Conservation (phyloP, 53 echinoderm and acorn worm species). For the Arbacia lixula region DNA sequence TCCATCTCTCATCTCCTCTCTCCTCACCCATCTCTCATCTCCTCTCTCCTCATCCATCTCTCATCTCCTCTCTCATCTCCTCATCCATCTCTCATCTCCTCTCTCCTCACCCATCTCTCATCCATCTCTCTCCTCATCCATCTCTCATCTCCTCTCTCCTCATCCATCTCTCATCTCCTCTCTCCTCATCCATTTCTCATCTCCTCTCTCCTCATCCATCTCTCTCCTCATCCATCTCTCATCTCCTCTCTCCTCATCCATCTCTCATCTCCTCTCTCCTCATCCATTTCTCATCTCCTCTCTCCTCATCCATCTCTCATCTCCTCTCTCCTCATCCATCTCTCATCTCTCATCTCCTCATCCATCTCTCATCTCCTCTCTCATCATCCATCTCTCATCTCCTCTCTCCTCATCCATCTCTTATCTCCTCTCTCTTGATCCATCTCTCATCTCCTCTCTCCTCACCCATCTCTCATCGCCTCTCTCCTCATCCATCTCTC, state of each 20-base stretch:
- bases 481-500: neutral
- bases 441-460: neutral
- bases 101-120: too few species aligned
- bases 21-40: neutral
- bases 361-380: neutral
- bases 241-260: neutral
- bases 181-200: neutral
- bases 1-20: neutral
- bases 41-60: neutral
- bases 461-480: too few species aligned
- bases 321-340: neutral
- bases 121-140: too few species aligned
- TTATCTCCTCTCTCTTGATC: neutral
- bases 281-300: neutral
- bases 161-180: neutral
- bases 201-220: neutral
- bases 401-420: neutral
- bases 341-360: too few species aligned
- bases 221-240: neutral
- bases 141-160: neutral
- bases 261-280: too few species aligned
- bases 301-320: neutral
- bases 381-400: neutral
- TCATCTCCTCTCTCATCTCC: too few species aligned
- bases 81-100: neutral